Evolutionary conservation across 2,797 vertebrate species (phyloP).

Genomic region (Choloepus didactylus): DNA sequence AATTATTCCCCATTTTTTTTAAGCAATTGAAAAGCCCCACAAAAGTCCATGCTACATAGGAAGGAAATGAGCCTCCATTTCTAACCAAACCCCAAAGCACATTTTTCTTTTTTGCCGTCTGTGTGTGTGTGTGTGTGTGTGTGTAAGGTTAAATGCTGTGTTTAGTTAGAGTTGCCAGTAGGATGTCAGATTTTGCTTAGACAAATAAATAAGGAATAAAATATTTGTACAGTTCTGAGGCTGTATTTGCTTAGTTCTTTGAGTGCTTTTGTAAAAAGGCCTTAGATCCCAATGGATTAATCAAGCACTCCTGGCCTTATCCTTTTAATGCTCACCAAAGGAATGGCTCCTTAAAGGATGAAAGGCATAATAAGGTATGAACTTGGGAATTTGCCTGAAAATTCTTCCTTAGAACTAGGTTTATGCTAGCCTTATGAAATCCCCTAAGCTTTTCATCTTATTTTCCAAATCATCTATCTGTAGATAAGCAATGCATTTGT

Average conservation of each 20-base stretch:
- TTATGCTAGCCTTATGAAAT: background rate
- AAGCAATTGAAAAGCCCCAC: conserved; percentile 34
- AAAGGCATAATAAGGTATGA: background rate
- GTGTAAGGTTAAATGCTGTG: background rate
- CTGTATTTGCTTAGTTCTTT: background rate
- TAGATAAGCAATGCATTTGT: background rate
- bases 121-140: background rate
- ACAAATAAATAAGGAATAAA: conserved; percentile 30
- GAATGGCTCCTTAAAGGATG: background rate
- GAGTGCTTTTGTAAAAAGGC: background rate
- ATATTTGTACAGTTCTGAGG: conserved; percentile 5
- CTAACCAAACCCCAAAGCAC: background rate
- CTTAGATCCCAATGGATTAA: background rate
- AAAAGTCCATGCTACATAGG: background rate
- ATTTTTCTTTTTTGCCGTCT: background rate
- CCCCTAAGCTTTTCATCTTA: background rate
- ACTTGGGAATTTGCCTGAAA: background rate
- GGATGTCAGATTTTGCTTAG: conserved; percentile 26
- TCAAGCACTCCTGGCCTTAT: background rate
- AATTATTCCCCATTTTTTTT: background rate
- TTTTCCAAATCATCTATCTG: background rate
- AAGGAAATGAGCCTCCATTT: conserved; percentile 38
- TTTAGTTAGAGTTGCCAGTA: background rate
- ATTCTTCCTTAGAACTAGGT: conserved; percentile 13
- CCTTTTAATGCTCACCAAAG: background rate